phyloP scores from a whole-genome alignment of 2,888 invertebrate genomes.

The Falcaria lacertinaria region DNA sequence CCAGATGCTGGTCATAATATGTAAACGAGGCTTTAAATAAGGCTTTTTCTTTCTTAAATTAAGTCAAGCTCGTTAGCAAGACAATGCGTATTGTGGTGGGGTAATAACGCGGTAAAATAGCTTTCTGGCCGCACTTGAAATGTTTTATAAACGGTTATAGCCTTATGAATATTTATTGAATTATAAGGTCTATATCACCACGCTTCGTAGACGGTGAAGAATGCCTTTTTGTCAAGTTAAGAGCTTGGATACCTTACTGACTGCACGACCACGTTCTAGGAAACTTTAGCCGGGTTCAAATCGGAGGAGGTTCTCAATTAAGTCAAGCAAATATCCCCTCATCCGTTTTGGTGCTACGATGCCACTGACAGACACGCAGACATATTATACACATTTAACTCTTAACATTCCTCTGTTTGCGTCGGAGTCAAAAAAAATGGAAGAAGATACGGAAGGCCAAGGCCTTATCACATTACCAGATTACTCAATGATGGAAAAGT shows the following conservation, averaged over 20 bases:
- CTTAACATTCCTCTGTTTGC: too few relatives aligned
- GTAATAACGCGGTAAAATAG: constrained; percentile 11
- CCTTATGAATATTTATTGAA: constrained; percentile 5
- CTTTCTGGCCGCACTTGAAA: constrained; percentile 16
- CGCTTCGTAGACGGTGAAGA: neutral
- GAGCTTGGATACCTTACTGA: too few relatives aligned
- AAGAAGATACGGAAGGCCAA: too few relatives aligned
- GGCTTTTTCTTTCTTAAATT: constrained; percentile 1
- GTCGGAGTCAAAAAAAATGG: too few relatives aligned
- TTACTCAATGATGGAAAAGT: too few relatives aligned
- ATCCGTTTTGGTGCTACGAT: too few relatives aligned
- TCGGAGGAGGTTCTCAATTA: too few relatives aligned
- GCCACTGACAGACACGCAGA: too few relatives aligned
- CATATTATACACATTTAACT: too few relatives aligned
- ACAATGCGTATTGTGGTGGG: constrained; percentile 20
- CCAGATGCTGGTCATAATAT: neutral
- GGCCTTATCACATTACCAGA: too few relatives aligned
- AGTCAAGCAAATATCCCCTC: too few relatives aligned
- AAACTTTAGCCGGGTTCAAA: too few relatives aligned
- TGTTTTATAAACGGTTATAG: constrained; percentile 21
- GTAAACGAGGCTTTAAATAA: neutral
- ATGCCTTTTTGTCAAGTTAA: neutral
- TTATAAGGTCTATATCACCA: neutral
- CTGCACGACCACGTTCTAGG: neutral
- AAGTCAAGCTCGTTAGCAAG: constrained; percentile 8